Evolutionary conservation across 2,888 invertebrate genomes (phyloP).

Genomic region (Xylota sylvarum): DNA sequence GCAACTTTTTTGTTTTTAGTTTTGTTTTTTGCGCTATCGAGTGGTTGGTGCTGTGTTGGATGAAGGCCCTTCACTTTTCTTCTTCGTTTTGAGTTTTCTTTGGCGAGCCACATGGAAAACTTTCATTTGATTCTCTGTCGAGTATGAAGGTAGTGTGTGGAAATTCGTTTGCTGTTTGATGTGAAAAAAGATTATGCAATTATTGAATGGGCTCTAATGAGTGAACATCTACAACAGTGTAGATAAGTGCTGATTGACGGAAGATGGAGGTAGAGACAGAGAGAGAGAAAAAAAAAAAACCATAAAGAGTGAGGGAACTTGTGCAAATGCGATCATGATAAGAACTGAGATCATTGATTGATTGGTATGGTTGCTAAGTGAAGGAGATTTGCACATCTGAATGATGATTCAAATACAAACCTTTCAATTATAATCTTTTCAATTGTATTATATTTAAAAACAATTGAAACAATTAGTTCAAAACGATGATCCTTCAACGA

Average conservation of each 20-base stretch:
- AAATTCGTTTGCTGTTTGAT: constrained; percentile 24
- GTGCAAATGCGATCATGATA: constrained; percentile 31
- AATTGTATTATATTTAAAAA: no score
- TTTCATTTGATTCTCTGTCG: constrained; percentile 25
- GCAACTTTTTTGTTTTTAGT: constrained; percentile 51
- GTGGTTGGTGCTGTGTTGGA: constrained; percentile 26
- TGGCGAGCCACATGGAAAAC: background rate
- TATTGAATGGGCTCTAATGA: constrained; percentile 12
- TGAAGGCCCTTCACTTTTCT: constrained; percentile 54
- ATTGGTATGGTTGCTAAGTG: background rate
- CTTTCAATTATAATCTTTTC: no score
- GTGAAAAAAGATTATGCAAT: constrained; percentile 29
- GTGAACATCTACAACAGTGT: constrained; percentile 6
- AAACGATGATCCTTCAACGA: no score
- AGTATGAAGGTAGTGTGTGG: constrained; percentile 15
- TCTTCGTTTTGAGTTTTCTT: constrained; percentile 24
- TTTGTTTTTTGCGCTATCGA: constrained; percentile 19
- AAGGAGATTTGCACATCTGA: no score
- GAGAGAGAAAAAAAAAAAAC: background rate
- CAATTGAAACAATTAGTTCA: no score
- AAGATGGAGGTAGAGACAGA: background rate
- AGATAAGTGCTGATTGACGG: constrained; percentile 19
- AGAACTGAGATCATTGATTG: constrained; percentile 38
- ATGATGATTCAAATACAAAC: no score
- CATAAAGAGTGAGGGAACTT: background rate